Percentiles rank a stretch among this genome's conserved stretches.
These are phyloP conservation scores for Hiodon alosoides DNA, from an alignment of 2,113 vertebrate species.

Conservation along the genomic window DNA sequence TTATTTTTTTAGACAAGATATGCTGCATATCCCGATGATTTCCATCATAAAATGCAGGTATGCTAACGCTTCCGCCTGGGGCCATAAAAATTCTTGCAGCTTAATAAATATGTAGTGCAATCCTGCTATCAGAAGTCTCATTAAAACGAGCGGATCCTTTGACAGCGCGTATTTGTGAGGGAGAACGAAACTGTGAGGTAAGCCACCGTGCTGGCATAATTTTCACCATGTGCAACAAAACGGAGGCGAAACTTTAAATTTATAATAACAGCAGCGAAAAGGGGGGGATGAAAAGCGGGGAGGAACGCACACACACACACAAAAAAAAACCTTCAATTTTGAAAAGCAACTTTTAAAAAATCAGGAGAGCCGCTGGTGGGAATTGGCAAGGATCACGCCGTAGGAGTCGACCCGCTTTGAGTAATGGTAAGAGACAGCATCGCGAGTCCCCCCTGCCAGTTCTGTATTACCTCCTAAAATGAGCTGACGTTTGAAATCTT, in stretches of 20 bases:
- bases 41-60: constrained; percentile 9
- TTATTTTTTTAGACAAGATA: background rate
- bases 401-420: constrained; percentile 30
- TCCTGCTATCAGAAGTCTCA: background rate
- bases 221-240: constrained; percentile 32
- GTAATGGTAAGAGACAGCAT: constrained; percentile 38
- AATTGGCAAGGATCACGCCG: background rate
- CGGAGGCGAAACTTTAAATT: constrained; percentile 30
- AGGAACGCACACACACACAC: constrained; percentile 18
- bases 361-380: constrained; percentile 21
- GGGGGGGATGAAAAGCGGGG: constrained; percentile 11
- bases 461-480: constrained; percentile 44
- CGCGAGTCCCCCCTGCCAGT: constrained; percentile 33
- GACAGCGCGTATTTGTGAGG: background rate
- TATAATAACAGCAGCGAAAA: constrained; percentile 26
- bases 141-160: background rate
- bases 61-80: constrained; percentile 2
- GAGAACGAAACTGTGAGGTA: constrained; percentile 13
- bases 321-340: constrained; percentile 18
- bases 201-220: constrained; percentile 25
- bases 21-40: background rate
- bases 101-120: background rate
- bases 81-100: background rate
- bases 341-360: constrained; percentile 24
- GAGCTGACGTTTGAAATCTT: constrained; percentile 43